These are phyloP conservation scores for Sphyrna mokarran DNA, from an alignment of 2,113 vertebrate genomes.

Conservation along the genomic window DNA sequence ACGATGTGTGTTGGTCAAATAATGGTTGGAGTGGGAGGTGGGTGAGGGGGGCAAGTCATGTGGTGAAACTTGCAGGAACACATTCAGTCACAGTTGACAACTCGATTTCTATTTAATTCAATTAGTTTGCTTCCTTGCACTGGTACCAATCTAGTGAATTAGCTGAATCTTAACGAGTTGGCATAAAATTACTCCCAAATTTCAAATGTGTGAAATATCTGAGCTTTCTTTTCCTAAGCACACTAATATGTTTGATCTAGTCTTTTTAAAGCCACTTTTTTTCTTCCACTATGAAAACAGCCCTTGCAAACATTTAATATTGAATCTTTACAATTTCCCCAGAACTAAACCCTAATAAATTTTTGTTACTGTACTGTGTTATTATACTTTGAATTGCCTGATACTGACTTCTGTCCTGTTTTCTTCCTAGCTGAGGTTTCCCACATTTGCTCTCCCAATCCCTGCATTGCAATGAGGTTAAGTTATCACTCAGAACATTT, in stretches of 20 bases:
- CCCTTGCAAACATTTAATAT: not conserved
- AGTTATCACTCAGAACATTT: not conserved
- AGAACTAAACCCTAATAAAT: not conserved
- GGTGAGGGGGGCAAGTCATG: no score
- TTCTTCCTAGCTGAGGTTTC: not conserved
- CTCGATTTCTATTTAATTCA: not conserved
- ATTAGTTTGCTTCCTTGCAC: not conserved
- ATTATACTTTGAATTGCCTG: not conserved
- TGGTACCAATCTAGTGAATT: not conserved
- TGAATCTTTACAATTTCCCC: not conserved
- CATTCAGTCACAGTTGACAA: no score
- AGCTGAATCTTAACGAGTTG: not conserved
- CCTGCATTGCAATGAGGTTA: not conserved
- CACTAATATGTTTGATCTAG: no score
- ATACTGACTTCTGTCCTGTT: not conserved
- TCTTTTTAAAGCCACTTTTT: not conserved
- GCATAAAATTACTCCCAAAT: not conserved
- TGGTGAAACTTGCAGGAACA: no score
- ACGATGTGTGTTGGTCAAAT: no score
- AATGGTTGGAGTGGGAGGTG: no score
- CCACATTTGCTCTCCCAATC: not conserved
- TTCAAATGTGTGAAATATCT: not conserved
- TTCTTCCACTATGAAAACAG: not conserved
- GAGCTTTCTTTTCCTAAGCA: not conserved
- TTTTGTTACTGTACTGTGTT: not conserved